Evolutionary conservation across 2,888 invertebrate species (phyloP), one percentile per base, ranked within the genome.

Genomic region (Macrophya annulata): DNA sequence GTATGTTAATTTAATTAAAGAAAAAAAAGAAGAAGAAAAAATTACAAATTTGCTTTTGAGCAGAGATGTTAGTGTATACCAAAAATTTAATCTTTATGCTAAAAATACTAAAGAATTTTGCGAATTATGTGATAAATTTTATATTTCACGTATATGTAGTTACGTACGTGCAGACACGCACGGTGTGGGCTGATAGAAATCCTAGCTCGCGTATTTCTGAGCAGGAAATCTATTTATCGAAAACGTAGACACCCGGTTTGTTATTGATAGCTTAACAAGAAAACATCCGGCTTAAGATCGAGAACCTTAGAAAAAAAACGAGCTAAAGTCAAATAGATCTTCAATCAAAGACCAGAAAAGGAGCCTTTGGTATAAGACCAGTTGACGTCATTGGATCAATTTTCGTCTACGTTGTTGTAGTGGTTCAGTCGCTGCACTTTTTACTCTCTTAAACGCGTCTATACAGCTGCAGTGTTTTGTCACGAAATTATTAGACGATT

Each of bases 211-310:
- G 40, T 40, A 25, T 45, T 43, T 43, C 45, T 45, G 6, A 31
- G 72, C 72, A 74, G 21, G 72, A 43, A 40, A n/a, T 71, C 31
- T 45, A 74, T 45, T 45, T 74, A 74, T 45, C 48, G 76, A 3
- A 2, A 40, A 37, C 21, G 5, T 48, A 51, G n/a, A 59, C 10
- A 10, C 25, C 37, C 21, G 43, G 62, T 59, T 79, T 79, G 62
- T 79, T 79, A 79, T 79, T 43, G 79, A 62, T 59, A 25, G 43
- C 37, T 43, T 5, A 5, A 12, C 62, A 43, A 59, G 79, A 17
- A 55, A 59, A 79, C 21, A 79, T 79, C 79, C 79, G 79, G 79
- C 40, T 59, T 15, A 43, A 79, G 79, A 79, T 79, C 25, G 59
- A 79, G 21, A 59, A 43, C 25, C 79, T 43, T n/a, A 0, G 12